Evolutionary conservation across 2,797 vertebrate genomes (phyloP).

Genomic region (Tokudaia tokunoshimensis): DNA sequence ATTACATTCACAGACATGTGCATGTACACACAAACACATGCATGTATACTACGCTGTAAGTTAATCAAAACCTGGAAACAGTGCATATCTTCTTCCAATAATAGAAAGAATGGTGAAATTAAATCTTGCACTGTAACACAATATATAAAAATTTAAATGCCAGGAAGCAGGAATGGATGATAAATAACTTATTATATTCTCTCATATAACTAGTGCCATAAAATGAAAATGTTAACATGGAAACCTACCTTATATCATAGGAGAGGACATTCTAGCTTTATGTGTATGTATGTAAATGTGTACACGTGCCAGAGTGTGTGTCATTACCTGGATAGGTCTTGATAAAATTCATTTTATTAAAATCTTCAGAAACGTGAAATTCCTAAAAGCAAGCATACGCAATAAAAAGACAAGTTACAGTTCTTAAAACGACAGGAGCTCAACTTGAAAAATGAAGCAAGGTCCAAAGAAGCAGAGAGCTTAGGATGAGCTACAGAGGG

Average conservation of each 20-base stretch:
- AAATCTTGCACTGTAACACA: neutral
- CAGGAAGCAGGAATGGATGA: neutral
- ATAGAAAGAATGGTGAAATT: constrained; percentile 3
- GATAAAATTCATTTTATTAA: constrained; percentile 99
- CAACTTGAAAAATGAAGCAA: constrained; percentile 59
- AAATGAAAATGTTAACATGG: neutral
- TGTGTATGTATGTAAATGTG: neutral
- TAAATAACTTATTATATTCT: neutral
- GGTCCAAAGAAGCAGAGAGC: neutral
- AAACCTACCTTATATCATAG: constrained; percentile 4
- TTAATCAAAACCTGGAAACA: neutral
- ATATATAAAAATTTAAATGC: neutral
- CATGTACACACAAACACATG: neutral
- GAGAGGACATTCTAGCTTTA: neutral
- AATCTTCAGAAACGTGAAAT: constrained; percentile 98
- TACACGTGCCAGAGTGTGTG: neutral
- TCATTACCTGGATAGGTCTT: constrained; percentile 97
- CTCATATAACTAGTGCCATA: neutral
- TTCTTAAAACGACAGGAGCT: constrained; percentile 45
- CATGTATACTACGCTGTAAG: neutral
- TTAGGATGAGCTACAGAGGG: neutral
- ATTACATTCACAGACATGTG: neutral
- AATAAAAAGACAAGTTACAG: constrained; percentile 56
- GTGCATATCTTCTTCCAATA: neutral
- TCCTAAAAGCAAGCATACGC: constrained; percentile 90